Base-by-base conservation (phyloP, 2,797 vertebrate genomes). In the Garrulus glandarius region DNA sequence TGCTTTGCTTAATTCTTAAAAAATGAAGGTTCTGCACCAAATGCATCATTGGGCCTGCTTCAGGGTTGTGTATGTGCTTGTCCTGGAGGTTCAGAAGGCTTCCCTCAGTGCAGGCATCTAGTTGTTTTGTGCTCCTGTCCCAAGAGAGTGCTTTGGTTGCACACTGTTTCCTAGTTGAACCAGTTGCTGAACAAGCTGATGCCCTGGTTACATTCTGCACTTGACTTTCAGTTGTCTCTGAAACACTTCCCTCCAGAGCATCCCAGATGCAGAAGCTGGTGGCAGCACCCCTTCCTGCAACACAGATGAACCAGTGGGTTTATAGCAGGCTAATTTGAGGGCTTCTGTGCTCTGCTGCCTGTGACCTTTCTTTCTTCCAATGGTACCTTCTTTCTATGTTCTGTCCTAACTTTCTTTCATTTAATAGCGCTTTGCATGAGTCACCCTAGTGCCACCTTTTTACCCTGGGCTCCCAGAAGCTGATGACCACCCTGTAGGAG, bases 1-100 rank as follows among this genome's bases (percentile, higher is more conserved):
- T 76, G 47, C 30, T 59, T 89, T 89, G 57, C 53, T 91, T 72
- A 80, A 39, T 79, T 84, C 53, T 79, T 53, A 26, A 60, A 93
- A 39, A 89, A 64, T 32, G 30, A 29, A 41, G 12, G 26, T 85
- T 80, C 49, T 88, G 11, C 21, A 50, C n/a, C 13, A 64, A 60
- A 67, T 16, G 30, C 4, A 1, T 46, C 24, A 29, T 21, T 8
- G 4, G 26, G 12, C 22, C 53, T 61, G 17, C 37, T 77, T 87
- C 0, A 0, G 26, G 3, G 4, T 8, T 74, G 44, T 67, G 41
- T 46, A 8, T 67, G 15, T 53, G 32, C 67, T 60, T 34, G 32
- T 65, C 18, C 11, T 80, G 53, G 37, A 64, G 32, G 17, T 55
- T 87, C 74, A 64, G 44, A 69, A 61, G 30, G 26, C 37, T 87